These are phyloP conservation scores for Danio choprae DNA, from an alignment of 2,797 vertebrate species.

Conservation along the genomic window DNA sequence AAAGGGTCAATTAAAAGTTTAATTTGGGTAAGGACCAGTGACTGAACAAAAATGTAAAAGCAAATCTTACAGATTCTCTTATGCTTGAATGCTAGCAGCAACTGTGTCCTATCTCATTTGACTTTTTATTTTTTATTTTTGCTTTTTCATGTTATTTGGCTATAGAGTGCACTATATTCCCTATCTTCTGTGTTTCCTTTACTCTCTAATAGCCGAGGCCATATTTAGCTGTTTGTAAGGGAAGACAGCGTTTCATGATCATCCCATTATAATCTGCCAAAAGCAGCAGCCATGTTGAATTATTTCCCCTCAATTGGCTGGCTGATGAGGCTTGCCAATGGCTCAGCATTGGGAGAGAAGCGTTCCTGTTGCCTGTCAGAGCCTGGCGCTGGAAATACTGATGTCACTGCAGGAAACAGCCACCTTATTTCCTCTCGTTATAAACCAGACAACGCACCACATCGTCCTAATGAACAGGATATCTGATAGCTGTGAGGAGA, in stretches of 20 bases:
- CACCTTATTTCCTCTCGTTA: conserved; percentile 21
- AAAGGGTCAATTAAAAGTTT: too few relatives aligned
- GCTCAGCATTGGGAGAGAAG: conserved; percentile 33
- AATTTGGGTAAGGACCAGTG: too few relatives aligned
- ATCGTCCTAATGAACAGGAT: conserved; percentile 6
- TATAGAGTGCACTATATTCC: neutral
- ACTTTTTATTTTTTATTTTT: neutral
- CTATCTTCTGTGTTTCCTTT: neutral
- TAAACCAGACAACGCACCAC: conserved; percentile 5
- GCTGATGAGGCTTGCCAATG: conserved; percentile 47
- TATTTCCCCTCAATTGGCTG: conserved; percentile 44
- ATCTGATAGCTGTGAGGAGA: conserved; percentile 9
- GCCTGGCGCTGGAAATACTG: conserved; percentile 34
- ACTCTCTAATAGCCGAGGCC: conserved; percentile 10
- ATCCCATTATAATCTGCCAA: conserved; percentile 26
- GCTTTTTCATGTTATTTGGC: neutral
- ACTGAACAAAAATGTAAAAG: too few relatives aligned
- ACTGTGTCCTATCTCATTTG: neutral
- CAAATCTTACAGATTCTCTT: too few relatives aligned
- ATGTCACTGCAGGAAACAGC: conserved; percentile 17
- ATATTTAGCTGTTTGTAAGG: conserved; percentile 16
- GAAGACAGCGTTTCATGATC: conserved; percentile 35
- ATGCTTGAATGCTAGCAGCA: too few relatives aligned
- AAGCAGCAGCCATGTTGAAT: conserved; percentile 40
- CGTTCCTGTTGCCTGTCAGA: conserved; percentile 31